Percentiles rank a stretch among this genome's conserved stretches.
phyloP scores from a whole-genome alignment of 2,888 invertebrate genomes.

The Euproctis similis region DNA sequence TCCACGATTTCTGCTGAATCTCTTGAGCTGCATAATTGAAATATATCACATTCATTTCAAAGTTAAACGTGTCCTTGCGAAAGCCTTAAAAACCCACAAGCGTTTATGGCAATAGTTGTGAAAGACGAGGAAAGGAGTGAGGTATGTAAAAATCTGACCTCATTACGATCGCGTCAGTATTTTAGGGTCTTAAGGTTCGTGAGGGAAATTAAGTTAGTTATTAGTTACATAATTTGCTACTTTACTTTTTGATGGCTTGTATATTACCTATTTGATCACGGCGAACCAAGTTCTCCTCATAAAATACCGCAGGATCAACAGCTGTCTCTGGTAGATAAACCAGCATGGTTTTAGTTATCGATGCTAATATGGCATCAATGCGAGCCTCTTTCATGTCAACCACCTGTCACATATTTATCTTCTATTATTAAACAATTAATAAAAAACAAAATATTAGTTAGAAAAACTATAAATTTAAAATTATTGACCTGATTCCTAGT shows the following conservation, averaged over 20 bases:
- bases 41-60: background rate
- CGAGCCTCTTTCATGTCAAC: constrained; percentile 85
- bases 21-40: constrained; percentile 47
- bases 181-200: no score
- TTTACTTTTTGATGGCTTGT: background rate
- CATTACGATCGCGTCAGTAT: no score
- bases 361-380: constrained; percentile 80
- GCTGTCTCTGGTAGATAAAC: constrained; percentile 79
- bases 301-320: constrained; percentile 77
- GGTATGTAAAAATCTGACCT: no score
- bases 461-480: no score
- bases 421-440: no score
- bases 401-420: no score
- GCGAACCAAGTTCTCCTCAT: constrained; percentile 77
- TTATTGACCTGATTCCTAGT: no score
- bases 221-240: background rate
- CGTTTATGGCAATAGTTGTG: no score
- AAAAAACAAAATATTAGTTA: no score
- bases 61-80: background rate
- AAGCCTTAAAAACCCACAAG: no score
- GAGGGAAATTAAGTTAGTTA: no score
- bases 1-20: constrained; percentile 62
- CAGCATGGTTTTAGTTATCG: constrained; percentile 77
- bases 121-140: no score
- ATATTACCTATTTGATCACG: constrained; percentile 65